phyloP scores from a whole-genome alignment of 2,113 vertebrate genomes.

The Ailurus styani region DNA sequence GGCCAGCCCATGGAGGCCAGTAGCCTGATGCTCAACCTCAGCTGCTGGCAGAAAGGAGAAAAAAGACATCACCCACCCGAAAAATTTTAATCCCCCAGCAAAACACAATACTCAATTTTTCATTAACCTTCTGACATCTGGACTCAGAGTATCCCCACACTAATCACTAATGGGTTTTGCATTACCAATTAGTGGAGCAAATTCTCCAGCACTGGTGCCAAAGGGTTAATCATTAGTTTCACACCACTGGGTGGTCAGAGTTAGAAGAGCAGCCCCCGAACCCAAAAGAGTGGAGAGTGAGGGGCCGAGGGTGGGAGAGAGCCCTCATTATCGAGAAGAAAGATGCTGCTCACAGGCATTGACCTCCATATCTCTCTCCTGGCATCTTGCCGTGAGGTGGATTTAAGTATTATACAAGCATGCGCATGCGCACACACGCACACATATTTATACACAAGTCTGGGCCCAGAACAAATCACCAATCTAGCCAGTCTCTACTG shows the following conservation, averaged over 20 bases:
- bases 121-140: constrained; percentile 79
- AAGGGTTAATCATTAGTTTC: constrained; percentile 81
- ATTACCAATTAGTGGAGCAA: constrained; percentile 74
- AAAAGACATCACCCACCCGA: constrained; percentile 2
- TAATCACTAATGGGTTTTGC: constrained; percentile 74
- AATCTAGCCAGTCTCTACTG: not conserved
- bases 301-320: not conserved
- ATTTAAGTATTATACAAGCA: not conserved
- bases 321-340: constrained; percentile 52
- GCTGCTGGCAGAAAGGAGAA: constrained; percentile 9
- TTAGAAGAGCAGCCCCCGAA: constrained; percentile 39
- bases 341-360: not conserved
- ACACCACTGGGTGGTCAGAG: constrained; percentile 68
- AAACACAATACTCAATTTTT: constrained; percentile 78
- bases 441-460: not conserved
- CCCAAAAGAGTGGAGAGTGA: constrained; percentile 17
- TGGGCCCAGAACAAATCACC: not conserved
- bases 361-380: not conserved
- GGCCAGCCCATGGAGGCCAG: not conserved
- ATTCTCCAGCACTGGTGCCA: constrained; percentile 56
- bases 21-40: not conserved
- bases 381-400: not conserved
- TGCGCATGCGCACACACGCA: fast-evolving
- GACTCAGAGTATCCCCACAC: constrained; percentile 62
- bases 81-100: constrained; percentile 55